phyloP scores from a whole-genome alignment of 2,797 vertebrate species.

The Antennarius maculatus region DNA sequence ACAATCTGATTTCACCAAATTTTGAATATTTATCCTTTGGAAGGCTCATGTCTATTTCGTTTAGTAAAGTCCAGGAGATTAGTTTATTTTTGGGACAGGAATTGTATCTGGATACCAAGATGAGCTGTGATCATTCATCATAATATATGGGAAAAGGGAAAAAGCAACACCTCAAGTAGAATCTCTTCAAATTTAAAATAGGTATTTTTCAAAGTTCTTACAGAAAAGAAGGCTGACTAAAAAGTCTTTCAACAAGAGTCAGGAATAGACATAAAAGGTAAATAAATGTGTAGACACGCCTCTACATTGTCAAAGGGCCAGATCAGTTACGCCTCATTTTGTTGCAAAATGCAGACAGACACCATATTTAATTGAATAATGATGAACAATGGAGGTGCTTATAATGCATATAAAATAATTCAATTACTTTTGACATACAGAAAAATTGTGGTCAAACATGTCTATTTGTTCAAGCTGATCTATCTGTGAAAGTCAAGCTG shows the following conservation, averaged over 20 bases:
- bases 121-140: slow-evolving; percentile 10
- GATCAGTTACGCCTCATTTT: not conserved
- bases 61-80: too few relatives aligned
- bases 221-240: slow-evolving; percentile 20
- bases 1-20: too few relatives aligned
- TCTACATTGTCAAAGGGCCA: slow-evolving; percentile 25
- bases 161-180: not conserved
- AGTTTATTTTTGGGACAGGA: too few relatives aligned
- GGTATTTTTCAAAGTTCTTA: not conserved
- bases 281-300: slow-evolving; percentile 36
- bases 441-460: not conserved
- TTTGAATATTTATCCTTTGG: too few relatives aligned
- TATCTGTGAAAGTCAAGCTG: too few relatives aligned
- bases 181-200: not conserved
- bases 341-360: slow-evolving; percentile 14
- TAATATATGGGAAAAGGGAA: not conserved
- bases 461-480: too few relatives aligned
- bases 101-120: not conserved
- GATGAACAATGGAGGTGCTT: too few relatives aligned
- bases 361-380: slow-evolving; percentile 20
- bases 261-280: slow-evolving; percentile 13
- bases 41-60: too few relatives aligned
- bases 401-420: too few relatives aligned
- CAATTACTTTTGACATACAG: not conserved
- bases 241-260: slow-evolving; percentile 15